phyloP scores from a whole-genome alignment of 2,888 invertebrate species.

The Brenthis hecate region DNA sequence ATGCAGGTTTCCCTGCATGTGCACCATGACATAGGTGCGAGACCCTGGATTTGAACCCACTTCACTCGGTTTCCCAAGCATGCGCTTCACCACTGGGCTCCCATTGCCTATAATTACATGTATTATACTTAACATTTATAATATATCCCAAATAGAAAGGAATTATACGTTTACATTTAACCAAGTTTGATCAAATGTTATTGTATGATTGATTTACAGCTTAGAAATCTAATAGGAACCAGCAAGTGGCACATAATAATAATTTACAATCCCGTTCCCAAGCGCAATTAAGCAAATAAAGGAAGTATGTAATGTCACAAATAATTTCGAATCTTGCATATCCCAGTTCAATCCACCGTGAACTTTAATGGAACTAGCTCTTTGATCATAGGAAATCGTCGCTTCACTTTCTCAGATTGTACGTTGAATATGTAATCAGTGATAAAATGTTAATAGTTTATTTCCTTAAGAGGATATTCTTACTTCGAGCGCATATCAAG shows the following conservation, averaged over 20 bases:
- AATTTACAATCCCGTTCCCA: not conserved
- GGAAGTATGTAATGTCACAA: slow-evolving; percentile 11
- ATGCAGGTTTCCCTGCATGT: too few relatives aligned
- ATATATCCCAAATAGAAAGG: not conserved
- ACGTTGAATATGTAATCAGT: slow-evolving; percentile 58
- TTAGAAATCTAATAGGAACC: not conserved
- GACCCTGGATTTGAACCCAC: too few relatives aligned
- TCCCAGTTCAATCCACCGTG: not conserved
- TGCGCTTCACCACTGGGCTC: too few relatives aligned
- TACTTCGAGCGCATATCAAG: slow-evolving; percentile 31
- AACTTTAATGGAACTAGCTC: not conserved
- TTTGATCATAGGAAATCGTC: slow-evolving; percentile 14
- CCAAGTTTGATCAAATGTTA: not conserved
- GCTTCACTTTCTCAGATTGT: slow-evolving; percentile 26
- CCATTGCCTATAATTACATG: too few relatives aligned
- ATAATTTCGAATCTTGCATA: slow-evolving; percentile 4
- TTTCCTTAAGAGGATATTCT: slow-evolving; percentile 59
- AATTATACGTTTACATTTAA: not conserved
- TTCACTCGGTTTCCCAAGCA: too few relatives aligned
- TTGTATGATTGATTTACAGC: slow-evolving; percentile 5
- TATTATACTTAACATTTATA: too few relatives aligned
- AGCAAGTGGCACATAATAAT: not conserved
- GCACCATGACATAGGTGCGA: too few relatives aligned
- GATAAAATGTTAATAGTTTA: slow-evolving; percentile 71
- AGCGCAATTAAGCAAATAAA: slow-evolving; percentile 2